These are phyloP conservation scores for Anarhynchus alexandrinus DNA, from an alignment of 2,113 vertebrate genomes.

Conservation along the genomic window DNA sequence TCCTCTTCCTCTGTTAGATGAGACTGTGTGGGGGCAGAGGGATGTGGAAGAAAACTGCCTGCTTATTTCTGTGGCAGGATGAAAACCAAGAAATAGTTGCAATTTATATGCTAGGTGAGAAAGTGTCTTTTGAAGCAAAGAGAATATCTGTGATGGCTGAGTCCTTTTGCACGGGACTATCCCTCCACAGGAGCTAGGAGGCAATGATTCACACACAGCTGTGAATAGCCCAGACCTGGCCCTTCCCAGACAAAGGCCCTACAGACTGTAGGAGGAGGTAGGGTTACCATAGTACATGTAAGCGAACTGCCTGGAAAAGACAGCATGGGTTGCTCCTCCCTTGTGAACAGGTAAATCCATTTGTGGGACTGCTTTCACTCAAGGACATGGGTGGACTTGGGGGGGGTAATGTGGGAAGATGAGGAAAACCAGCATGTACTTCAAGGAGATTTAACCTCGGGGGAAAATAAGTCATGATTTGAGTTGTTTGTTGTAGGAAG, in stretches of 20 bases:
- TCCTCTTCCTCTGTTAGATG: neutral
- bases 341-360: no score
- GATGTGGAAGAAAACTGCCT: neutral
- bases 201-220: neutral
- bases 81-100: neutral
- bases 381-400: no score
- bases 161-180: neutral
- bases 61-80: neutral
- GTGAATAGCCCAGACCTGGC: no score
- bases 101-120: neutral
- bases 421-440: neutral
- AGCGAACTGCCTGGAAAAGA: no score
- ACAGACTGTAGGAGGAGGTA: no score
- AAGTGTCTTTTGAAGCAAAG: neutral
- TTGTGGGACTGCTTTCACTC: no score
- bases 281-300: no score
- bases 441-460: neutral
- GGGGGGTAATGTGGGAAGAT: neutral
- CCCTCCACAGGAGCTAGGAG: neutral
- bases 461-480: neutral
- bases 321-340: no score
- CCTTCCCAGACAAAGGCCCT: no score
- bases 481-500: neutral
- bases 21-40: neutral
- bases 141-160: neutral